Percentiles rank a stretch among this genome's conserved stretches.
These are phyloP conservation scores for Phodopus roborovskii DNA, from an alignment of 2,113 vertebrate genomes.

Conservation along the genomic window DNA sequence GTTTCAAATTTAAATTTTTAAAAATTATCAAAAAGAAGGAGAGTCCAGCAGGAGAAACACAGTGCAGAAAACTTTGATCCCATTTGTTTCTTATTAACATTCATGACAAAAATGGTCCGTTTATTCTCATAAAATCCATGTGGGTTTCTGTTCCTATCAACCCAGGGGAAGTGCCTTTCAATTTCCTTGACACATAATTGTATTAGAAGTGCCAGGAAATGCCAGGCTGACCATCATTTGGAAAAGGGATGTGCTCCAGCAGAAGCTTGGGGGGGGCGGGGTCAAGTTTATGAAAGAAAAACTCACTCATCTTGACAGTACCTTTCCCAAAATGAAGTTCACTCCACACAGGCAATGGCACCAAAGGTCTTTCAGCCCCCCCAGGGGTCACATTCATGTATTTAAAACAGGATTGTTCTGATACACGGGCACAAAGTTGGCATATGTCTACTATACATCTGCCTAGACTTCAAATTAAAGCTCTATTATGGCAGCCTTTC, in stretches of 20 bases:
- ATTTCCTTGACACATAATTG: slow-evolving; percentile 77
- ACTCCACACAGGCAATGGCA: slow-evolving; percentile 44
- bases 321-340: slow-evolving; percentile 53
- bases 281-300: slow-evolving; percentile 71
- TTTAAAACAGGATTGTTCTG: slow-evolving; percentile 38
- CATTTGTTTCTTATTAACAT: slow-evolving; percentile 80
- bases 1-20: too few relatives aligned
- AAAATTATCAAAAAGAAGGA: not conserved
- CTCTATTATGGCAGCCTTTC: slow-evolving; percentile 55
- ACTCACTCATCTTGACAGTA: slow-evolving; percentile 72
- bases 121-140: slow-evolving; percentile 75
- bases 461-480: slow-evolving; percentile 61
- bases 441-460: slow-evolving; percentile 57
- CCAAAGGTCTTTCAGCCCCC: slow-evolving; percentile 51
- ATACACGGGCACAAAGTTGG: slow-evolving; percentile 27
- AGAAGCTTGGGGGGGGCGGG: slow-evolving; percentile 33
- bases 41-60: slow-evolving; percentile 14
- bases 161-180: slow-evolving; percentile 69
- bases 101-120: slow-evolving; percentile 77
- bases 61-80: slow-evolving; percentile 68
- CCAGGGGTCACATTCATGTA: slow-evolving; percentile 38
- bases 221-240: slow-evolving; percentile 74
- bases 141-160: slow-evolving; percentile 69
- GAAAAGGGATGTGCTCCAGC: slow-evolving; percentile 67
- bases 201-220: slow-evolving; percentile 78